Percentiles rank a stretch among this genome's conserved stretches.
Evolutionary conservation across 2,797 vertebrate species (phyloP).

Genomic region (Remorina albescens): DNA sequence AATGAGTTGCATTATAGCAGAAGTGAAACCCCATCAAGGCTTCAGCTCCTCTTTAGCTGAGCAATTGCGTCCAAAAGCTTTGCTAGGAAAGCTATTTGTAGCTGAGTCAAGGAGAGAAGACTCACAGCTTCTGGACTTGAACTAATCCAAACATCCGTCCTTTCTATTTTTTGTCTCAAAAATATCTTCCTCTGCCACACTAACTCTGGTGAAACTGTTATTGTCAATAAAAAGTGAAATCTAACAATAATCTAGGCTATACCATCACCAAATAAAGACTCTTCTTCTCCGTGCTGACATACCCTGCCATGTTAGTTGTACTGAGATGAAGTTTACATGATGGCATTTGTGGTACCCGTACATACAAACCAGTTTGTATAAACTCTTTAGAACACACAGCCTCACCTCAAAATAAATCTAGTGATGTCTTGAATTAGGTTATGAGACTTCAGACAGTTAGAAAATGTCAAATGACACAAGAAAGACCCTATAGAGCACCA

Average conservation of each 20-base stretch:
- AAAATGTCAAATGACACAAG: too few relatives aligned
- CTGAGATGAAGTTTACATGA: neutral
- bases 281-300: neutral
- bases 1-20: neutral
- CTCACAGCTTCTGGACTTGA: too few relatives aligned
- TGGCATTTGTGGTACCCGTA: neutral
- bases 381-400: neutral
- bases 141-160: too few relatives aligned
- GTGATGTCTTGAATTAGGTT: neutral
- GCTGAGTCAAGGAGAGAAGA: neutral
- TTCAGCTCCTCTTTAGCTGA: neutral
- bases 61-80: neutral
- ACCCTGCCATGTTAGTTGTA: too few relatives aligned
- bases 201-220: too few relatives aligned
- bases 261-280: neutral
- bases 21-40: neutral
- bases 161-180: too few relatives aligned
- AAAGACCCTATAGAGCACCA: too few relatives aligned
- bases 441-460: neutral
- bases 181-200: too few relatives aligned
- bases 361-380: neutral
- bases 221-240: neutral
- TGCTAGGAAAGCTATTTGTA: neutral
- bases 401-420: neutral
- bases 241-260: neutral